Evolutionary conservation across 2,888 invertebrate genomes (phyloP), one percentile per base, ranked within the genome.

Genomic region (Drosophila cyrtoloma): DNA sequence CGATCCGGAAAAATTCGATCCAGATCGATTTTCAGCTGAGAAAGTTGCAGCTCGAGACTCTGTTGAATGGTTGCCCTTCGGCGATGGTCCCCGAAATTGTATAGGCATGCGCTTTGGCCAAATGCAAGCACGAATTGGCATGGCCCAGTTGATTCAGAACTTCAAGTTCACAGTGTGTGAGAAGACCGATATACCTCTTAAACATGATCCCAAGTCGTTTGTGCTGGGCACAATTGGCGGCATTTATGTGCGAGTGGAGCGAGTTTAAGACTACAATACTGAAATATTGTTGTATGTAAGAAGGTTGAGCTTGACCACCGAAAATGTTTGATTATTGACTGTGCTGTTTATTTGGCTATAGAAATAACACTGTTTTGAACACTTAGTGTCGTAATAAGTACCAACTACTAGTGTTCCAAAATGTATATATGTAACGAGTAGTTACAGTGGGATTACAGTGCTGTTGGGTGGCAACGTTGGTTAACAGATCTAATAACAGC

Each of bases 1-100:
- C 0, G 93, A 96, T 3, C 96, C 96, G 0, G 93, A 94, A 1
- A 94, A 92, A 26, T 96, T 96, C 65, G 94, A 95, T 69, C 96
- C 96, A 0, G 95, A 96, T 0, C 93, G 95, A 76, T 96, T 96
- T 89, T 91, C 94, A 0, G 92, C 94, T 2, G 95, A 95, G 70
- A 94, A 94, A 56, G 95, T 95, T 61, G 92, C 94, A 0, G 93
- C 93, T 47, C 91, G 95, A 55, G 94, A 95, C 59, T 86, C 91
- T 0, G 79, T 90, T 1, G 81, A 91, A 16, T 93, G 90, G 91
- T 62, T 93, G 47, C 88, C 93, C 0, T 93, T 93, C 50, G 93
- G 93, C 3, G 92, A 92, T 42, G 93, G 93, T 0, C 92, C 93
- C 0, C 75, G 92, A 1, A 92, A 92, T 60, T 93, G 93, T 63